phyloP scores from a whole-genome alignment of 1,140 invertebrate species.

The Polypedilum vanderplanki region DNA sequence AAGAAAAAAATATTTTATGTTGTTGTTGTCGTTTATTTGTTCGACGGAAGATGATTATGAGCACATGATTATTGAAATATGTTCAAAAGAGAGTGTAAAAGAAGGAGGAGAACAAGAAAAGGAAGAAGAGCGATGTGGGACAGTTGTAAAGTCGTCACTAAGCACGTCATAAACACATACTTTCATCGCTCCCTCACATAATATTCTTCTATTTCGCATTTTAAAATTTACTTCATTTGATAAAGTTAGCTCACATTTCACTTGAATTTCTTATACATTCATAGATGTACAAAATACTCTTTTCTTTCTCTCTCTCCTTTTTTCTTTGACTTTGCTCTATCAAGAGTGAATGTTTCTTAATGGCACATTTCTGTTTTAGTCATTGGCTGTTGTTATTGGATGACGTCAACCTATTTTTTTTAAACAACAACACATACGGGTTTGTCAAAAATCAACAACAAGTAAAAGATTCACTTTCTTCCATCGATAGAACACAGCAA shows the following conservation, averaged over 20 bases:
- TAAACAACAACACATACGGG: background rate
- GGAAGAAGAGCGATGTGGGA: background rate
- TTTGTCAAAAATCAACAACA: background rate
- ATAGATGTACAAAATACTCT: background rate
- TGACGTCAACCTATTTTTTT: background rate
- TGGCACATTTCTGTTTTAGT: slow-evolving; percentile 1
- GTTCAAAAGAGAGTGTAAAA: background rate
- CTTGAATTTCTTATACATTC: too few species aligned
- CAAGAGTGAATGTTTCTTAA: background rate
- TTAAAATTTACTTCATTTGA: too few species aligned
- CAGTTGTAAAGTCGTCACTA: background rate
- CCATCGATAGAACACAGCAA: background rate
- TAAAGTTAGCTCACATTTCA: too few species aligned
- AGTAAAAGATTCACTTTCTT: slow-evolving; percentile 6
- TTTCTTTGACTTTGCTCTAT: background rate
- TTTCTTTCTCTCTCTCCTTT: background rate
- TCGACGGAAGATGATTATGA: background rate
- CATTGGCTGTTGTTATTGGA: background rate
- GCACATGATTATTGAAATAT: background rate
- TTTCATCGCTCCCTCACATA: background rate
- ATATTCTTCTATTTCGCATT: too few species aligned
- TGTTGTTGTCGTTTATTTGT: too few species aligned
- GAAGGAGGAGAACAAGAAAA: background rate
- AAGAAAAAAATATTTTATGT: too few species aligned
- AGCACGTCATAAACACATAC: background rate